Evolutionary conservation across 2,888 invertebrate species (phyloP).

Genomic region (Gisinianus flammeolus): DNA sequence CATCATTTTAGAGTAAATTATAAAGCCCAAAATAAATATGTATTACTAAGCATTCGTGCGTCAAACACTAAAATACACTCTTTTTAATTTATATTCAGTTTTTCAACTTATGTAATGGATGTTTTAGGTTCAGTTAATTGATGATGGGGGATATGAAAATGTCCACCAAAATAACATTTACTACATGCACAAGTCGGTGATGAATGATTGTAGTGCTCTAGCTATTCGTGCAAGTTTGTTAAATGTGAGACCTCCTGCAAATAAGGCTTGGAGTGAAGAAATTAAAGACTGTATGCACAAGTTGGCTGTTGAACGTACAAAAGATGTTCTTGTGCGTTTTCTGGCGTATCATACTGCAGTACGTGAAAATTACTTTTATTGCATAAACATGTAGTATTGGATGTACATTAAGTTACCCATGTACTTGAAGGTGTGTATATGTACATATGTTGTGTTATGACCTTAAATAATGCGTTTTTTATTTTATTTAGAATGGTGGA

Average conservation of each 20-base stretch:
- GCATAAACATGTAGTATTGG: too few relatives aligned
- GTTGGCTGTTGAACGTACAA: too few relatives aligned
- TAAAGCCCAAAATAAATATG: too few relatives aligned
- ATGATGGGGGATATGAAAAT: slow-evolving; percentile 18
- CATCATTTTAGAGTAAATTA: slow-evolving; percentile 21
- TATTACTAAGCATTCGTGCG: too few relatives aligned
- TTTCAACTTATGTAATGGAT: too few relatives aligned
- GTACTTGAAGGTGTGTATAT: too few relatives aligned
- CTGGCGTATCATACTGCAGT: too few relatives aligned
- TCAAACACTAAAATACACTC: neutral
- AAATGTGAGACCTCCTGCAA: neutral
- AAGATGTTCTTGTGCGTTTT: too few relatives aligned
- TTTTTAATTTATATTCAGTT: neutral
- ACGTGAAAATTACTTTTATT: too few relatives aligned
- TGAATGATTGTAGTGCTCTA: slow-evolving; percentile 22
- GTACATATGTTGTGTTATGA: neutral
- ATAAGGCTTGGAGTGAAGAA: neutral
- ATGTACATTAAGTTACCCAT: too few relatives aligned
- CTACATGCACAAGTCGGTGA: slow-evolving; percentile 22
- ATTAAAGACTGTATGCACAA: neutral
- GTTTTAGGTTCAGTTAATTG: slow-evolving; percentile 31
- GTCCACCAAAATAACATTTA: slow-evolving; percentile 25
- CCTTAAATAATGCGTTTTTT: neutral
- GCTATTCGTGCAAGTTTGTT: slow-evolving; percentile 6
- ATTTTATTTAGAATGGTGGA: slow-evolving; percentile 7